phyloP scores from a whole-genome alignment of 2,113 vertebrate species.

The Protobothrops mucrosquamatus region DNA sequence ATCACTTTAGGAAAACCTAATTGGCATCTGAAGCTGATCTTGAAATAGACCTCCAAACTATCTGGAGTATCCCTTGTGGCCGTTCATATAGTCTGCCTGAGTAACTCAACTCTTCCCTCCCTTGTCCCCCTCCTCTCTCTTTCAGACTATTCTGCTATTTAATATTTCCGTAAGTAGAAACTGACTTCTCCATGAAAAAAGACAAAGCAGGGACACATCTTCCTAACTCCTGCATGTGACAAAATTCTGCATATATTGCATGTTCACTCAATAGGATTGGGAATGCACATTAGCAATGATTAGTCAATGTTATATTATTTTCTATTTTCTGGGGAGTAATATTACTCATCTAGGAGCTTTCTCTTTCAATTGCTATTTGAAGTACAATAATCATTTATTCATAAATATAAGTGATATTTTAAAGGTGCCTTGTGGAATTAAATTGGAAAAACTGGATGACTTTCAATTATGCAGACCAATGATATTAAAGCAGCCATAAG shows the following conservation, averaged over 20 bases:
- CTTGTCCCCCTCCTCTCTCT: too few relatives aligned
- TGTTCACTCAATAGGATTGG: not conserved
- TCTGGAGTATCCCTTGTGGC: too few relatives aligned
- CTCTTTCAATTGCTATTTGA: constrained; percentile 26
- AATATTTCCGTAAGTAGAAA: too few relatives aligned
- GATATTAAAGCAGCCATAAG: constrained; percentile 38
- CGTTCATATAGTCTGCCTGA: too few relatives aligned
- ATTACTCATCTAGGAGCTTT: not conserved
- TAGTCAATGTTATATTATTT: constrained; percentile 9
- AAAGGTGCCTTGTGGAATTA: constrained; percentile 30
- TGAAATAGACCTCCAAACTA: too few relatives aligned
- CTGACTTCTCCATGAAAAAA: not conserved
- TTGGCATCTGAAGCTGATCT: too few relatives aligned
- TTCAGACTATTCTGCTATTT: too few relatives aligned
- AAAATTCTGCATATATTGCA: not conserved
- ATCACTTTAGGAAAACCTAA: not conserved
- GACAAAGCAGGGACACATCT: not conserved
- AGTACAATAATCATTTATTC: constrained; percentile 59
- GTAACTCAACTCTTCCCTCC: too few relatives aligned
- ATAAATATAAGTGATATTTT: constrained; percentile 48
- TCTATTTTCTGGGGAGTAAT: not conserved
- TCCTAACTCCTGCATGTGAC: not conserved
- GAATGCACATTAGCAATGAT: constrained; percentile 1
- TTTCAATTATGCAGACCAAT: constrained; percentile 52
- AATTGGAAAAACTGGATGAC: constrained; percentile 49